phyloP scores from a whole-genome alignment of 2,113 vertebrate species.

The Peromyscus maniculatus region DNA sequence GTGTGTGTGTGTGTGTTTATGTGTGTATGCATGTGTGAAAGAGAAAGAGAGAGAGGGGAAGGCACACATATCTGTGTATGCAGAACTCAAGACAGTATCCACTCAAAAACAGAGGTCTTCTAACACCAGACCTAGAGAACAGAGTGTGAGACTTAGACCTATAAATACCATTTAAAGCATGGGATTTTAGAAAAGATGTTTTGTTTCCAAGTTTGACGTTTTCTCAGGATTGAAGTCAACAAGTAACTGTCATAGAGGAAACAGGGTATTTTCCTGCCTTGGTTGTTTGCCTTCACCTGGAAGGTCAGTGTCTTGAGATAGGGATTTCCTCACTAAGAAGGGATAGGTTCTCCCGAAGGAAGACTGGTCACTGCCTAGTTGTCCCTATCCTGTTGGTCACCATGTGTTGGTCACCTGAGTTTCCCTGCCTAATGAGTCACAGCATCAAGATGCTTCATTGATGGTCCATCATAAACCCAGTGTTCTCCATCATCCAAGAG shows the following conservation, averaged over 20 bases:
- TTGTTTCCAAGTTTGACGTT: constrained; percentile 65
- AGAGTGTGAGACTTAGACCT: constrained; percentile 59
- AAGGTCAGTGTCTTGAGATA: constrained; percentile 91
- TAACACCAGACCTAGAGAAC: constrained; percentile 79
- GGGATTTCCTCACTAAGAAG: constrained; percentile 87
- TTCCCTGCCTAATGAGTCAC: constrained; percentile 88
- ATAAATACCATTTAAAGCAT: constrained; percentile 73
- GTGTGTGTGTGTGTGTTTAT: neutral
- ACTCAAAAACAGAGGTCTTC: constrained; percentile 63
- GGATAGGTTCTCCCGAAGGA: constrained; percentile 74
- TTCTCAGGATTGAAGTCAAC: constrained; percentile 69
- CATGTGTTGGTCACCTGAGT: constrained; percentile 49
- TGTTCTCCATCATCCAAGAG: constrained; percentile 98
- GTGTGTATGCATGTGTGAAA: too few relatives aligned
- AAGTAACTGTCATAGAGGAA: constrained; percentile 75
- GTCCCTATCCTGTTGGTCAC: constrained; percentile 60
- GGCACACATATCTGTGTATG: neutral
- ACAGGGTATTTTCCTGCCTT: constrained; percentile 66
- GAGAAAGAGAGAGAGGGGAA: too few relatives aligned
- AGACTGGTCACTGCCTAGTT: constrained; percentile 63
- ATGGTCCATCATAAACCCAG: constrained; percentile 97
- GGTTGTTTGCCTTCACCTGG: constrained; percentile 85
- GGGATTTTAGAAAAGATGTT: constrained; percentile 33
- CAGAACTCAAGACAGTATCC: constrained; percentile 75
- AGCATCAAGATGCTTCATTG: constrained; percentile 93